These are phyloP conservation scores for Temnothorax ravouxi DNA, from an alignment of 2,888 invertebrate species.

Conservation along the genomic window DNA sequence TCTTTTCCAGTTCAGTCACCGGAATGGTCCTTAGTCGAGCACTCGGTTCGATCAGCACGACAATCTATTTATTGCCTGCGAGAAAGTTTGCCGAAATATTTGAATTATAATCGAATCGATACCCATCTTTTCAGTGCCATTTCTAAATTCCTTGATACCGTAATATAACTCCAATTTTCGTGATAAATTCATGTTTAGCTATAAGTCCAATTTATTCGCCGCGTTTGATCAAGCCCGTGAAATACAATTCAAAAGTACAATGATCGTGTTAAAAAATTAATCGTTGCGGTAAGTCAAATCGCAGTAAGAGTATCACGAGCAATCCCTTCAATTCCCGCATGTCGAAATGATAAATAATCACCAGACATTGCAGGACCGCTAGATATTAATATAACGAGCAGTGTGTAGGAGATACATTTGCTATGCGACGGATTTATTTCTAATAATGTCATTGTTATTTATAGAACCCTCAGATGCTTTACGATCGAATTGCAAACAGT, in stretches of 20 bases:
- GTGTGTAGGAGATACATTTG: neutral
- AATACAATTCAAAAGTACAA: slow-evolving; percentile 22
- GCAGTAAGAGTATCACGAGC: slow-evolving; percentile 35
- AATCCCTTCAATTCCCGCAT: slow-evolving; percentile 29
- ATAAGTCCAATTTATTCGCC: neutral
- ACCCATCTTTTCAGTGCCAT: neutral
- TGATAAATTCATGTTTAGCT: neutral
- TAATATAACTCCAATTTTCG: neutral
- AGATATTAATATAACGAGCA: neutral
- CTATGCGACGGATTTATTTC: slow-evolving; percentile 42
- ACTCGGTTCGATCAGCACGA: slow-evolving; percentile 13
- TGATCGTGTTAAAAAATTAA: slow-evolving; percentile 26
- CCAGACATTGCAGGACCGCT: slow-evolving; percentile 2
- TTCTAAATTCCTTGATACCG: neutral
- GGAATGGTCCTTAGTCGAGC: neutral
- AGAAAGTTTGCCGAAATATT: slow-evolving; percentile 2
- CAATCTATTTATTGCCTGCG: neutral
- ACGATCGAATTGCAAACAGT: slow-evolving; percentile 32
- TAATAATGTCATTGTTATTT: slow-evolving; percentile 47
- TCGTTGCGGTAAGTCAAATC: slow-evolving; percentile 13
- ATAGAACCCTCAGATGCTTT: slow-evolving; percentile 36
- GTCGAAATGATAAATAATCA: slow-evolving; percentile 41
- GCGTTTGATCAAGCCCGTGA: slow-evolving; percentile 6
- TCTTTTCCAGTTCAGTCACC: neutral
- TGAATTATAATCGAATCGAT: slow-evolving; percentile 15